Conservation (phyloP, 2,797 vertebrate genomes). For the Scolopax bukidnonensis region DNA sequence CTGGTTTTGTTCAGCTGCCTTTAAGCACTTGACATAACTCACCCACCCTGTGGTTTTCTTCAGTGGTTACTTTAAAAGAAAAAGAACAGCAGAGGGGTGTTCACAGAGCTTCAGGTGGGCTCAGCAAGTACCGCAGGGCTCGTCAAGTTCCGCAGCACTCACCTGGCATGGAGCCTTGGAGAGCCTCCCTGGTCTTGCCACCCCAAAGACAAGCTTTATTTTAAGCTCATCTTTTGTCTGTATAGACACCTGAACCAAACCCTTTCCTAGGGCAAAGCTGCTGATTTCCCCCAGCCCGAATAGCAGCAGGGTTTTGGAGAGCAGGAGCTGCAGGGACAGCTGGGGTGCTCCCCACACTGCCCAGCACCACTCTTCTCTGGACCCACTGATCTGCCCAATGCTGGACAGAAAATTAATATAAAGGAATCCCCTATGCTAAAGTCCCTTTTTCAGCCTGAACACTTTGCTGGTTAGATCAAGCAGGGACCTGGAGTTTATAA, state of each 20-base stretch:
- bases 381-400: background rate
- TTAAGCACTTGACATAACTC: background rate
- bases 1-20: background rate
- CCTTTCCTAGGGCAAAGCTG: background rate
- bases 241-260: background rate
- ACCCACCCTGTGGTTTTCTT: background rate
- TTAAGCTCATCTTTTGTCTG: background rate
- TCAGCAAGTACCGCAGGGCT: background rate
- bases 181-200: background rate
- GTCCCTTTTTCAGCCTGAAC: background rate
- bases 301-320: background rate
- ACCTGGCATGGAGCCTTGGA: background rate
- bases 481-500: background rate
- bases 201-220: background rate
- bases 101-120: background rate
- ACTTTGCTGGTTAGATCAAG: background rate
- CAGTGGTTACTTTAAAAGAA: background rate
- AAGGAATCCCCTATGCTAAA: background rate
- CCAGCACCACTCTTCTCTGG: background rate
- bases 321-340: background rate
- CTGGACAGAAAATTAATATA: background rate
- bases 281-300: background rate
- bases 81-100: background rate
- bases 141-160: background rate
- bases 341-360: rapidly evolving